phyloP scores from a whole-genome alignment of 2,797 vertebrate species.

The Neoniphon sammara region DNA sequence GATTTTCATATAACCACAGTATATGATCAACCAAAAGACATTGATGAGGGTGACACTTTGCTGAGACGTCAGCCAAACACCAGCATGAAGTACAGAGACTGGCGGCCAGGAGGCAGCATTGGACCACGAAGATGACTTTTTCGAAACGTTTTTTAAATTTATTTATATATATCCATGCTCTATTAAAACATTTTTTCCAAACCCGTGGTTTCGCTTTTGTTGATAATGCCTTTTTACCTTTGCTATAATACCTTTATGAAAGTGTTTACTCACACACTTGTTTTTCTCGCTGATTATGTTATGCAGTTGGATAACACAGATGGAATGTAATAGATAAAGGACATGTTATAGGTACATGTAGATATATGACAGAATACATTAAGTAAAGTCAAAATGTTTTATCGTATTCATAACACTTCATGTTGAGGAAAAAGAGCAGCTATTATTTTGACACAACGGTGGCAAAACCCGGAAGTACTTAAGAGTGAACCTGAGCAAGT shows the following conservation, averaged over 20 bases:
- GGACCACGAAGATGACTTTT: conserved; percentile 63
- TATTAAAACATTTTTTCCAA: conserved; percentile 41
- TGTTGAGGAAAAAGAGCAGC: not conserved
- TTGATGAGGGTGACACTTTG: conserved; percentile 86
- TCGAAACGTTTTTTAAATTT: conserved; percentile 8
- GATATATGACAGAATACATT: too few relatives aligned
- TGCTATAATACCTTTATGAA: not conserved
- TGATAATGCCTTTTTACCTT: not conserved
- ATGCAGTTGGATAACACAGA: too few relatives aligned
- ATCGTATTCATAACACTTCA: not conserved
- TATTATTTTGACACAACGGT: conserved; percentile 62
- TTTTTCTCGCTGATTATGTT: not conserved
- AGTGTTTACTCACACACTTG: not conserved
- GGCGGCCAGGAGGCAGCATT: conserved; percentile 76
- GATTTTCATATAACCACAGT: conserved; percentile 88
- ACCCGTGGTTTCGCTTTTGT: not conserved
- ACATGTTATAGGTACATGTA: too few relatives aligned
- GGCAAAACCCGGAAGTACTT: conserved; percentile 65
- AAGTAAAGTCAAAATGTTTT: too few relatives aligned
- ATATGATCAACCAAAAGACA: conserved; percentile 89
- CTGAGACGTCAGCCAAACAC: conserved; percentile 87
- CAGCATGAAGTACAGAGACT: conserved; percentile 89
- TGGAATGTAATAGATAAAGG: too few relatives aligned
- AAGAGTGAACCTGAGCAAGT: not conserved
- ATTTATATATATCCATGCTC: not conserved